Percentiles rank a stretch among this genome's conserved stretches.
phyloP scores from a whole-genome alignment of 53 echinoderm and acorn worm species.

The Antedon mediterranea region DNA sequence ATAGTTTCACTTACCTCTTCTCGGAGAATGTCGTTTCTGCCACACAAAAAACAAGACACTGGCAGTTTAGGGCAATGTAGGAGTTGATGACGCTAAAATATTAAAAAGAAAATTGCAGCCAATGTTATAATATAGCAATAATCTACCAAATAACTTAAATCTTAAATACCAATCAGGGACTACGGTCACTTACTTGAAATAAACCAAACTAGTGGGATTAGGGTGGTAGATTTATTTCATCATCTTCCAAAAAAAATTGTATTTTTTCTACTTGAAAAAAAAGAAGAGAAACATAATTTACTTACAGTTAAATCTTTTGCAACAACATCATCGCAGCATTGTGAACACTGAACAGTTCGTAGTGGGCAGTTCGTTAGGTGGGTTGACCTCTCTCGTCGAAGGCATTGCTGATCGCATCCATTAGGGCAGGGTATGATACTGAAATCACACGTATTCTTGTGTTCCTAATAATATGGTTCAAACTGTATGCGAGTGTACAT shows the following conservation, averaged over 20 bases:
- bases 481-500: no score
- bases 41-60: constrained; percentile 50
- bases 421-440: constrained; percentile 34
- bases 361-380: constrained; percentile 54
- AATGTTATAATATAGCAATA: no score
- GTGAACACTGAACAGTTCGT: constrained; percentile 34
- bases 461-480: constrained; percentile 13
- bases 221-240: no score
- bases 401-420: constrained; percentile 48
- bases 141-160: no score
- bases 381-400: constrained; percentile 27
- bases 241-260: neutral
- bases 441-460: constrained; percentile 20
- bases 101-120: neutral
- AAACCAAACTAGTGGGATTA: no score
- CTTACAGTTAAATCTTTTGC: constrained; percentile 46
- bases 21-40: constrained; percentile 35
- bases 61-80: constrained; percentile 49
- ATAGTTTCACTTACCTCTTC: constrained; percentile 58
- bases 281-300: neutral
- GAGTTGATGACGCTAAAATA: constrained; percentile 42
- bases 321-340: constrained; percentile 45
- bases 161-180: no score
- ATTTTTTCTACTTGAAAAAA: neutral
- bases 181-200: no score